These are phyloP conservation scores for Brachyhypopomus gauderio DNA, from an alignment of 2,113 vertebrate genomes.

Conservation along the genomic window DNA sequence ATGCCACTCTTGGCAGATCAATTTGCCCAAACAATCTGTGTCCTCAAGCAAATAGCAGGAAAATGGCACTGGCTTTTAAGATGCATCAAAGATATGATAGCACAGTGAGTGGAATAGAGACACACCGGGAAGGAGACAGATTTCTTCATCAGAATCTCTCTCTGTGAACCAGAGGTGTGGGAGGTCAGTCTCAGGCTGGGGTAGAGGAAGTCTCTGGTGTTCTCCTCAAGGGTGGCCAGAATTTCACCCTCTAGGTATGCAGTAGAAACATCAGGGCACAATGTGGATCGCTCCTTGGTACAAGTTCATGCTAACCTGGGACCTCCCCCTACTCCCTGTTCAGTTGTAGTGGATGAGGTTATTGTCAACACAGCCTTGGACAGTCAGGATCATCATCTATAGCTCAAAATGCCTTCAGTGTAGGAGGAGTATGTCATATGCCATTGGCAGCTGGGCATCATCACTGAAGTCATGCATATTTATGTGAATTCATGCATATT, in stretches of 20 bases:
- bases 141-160: slow-evolving; percentile 88
- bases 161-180: slow-evolving; percentile 74
- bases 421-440: background rate
- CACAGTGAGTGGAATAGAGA: slow-evolving; percentile 69
- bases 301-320: background rate
- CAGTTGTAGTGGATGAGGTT: background rate
- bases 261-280: slow-evolving; percentile 48
- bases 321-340: background rate
- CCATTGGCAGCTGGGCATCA: slow-evolving; percentile 13
- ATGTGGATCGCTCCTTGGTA: background rate
- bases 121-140: slow-evolving; percentile 77
- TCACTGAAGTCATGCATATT: background rate
- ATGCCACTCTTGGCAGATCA: slow-evolving; percentile 58
- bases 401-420: slow-evolving; percentile 1
- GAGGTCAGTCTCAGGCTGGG: slow-evolving; percentile 77
- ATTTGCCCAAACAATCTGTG: slow-evolving; percentile 56
- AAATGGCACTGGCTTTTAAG: slow-evolving; percentile 54
- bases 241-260: slow-evolving; percentile 81
- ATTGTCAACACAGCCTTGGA: background rate
- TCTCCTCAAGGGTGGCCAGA: slow-evolving; percentile 83
- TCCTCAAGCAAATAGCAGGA: slow-evolving; percentile 54
- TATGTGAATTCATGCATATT: background rate
- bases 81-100: slow-evolving; percentile 57
- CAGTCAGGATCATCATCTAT: background rate
- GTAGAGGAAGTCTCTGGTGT: slow-evolving; percentile 89